A percentile compares a stretch with the other conserved stretches of the same genome.
Conservation (phyloP, 2,797 vertebrate species). For the Pygocentrus nattereri region DNA sequence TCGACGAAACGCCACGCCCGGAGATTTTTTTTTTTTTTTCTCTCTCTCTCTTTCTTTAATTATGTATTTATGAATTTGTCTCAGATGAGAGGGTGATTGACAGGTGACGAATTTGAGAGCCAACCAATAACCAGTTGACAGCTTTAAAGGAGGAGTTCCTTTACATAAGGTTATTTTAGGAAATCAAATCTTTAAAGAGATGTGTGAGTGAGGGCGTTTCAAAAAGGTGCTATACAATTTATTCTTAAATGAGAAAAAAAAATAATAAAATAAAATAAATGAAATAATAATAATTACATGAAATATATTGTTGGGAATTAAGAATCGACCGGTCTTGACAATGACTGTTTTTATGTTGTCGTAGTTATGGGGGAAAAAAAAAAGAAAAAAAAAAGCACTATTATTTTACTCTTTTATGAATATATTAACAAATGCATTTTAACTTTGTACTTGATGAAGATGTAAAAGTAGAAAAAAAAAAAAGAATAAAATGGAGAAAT, state of each 20-base stretch:
- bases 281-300: conserved; percentile 34
- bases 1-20: conserved; percentile 21
- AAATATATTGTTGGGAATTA: conserved; percentile 95
- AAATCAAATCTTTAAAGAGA: conserved; percentile 74
- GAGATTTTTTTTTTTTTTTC: conserved; percentile 16
- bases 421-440: conserved; percentile 99
- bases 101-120: conserved; percentile 67
- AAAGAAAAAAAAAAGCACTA: conserved; percentile 94
- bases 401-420: conserved; percentile 99
- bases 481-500: conserved; percentile 85
- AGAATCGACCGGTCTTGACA: conserved; percentile 96
- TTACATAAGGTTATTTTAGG: conserved; percentile 73
- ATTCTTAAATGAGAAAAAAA: conserved; percentile 83
- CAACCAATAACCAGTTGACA: conserved; percentile 75
- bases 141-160: conserved; percentile 70
- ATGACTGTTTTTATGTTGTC: conserved; percentile 99
- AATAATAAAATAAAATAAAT: conserved; percentile 72
- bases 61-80: conserved; percentile 49
- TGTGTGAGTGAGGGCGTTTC: conserved; percentile 87
- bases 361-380: conserved; percentile 84
- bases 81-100: conserved; percentile 54
- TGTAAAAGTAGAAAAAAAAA: conserved; percentile 80
- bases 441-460: conserved; percentile 98
- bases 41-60: neutral
- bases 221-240: conserved; percentile 97